Evolutionary conservation across 2,113 vertebrate genomes (phyloP), one percentile per base, ranked within the genome.

Genomic region (Nerophis ophidion): DNA sequence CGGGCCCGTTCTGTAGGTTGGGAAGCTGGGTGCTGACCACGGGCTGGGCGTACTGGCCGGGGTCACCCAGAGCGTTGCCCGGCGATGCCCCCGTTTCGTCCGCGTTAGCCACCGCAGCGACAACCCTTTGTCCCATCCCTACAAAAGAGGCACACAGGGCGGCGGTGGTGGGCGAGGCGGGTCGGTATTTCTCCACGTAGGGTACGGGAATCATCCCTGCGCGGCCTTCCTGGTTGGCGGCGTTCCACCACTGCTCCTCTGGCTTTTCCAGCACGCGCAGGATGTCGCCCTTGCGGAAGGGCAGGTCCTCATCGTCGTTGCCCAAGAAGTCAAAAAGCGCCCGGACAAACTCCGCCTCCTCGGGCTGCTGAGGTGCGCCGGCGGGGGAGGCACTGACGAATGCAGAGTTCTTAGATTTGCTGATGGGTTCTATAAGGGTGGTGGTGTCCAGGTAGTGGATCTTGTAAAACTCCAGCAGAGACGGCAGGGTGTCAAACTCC

Each of bases 401-500:
- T 35, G 89, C 90, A 1, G 87, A 66, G 81, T 95, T 91, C 82
- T 86, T 92, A 72, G 93, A 89, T 75, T 90, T 93, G 66, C 88
- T 90, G 73, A 97, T 88, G 5, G 97, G 97, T 65, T 99, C 96
- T 76, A 97, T 95, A 82, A 99, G 92, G 4, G 96, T 98, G 76
- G 97, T 99, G 86, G 95, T 99, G 92, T 99, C 97, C 92, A 99
- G 91, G 89, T 99, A 99, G 87, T 99, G 97, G 84, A 99, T 98
- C 91, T 98, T 99, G 84, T 99, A 99, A 88, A 99, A 99, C 90
- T 99, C 96, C 84, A 99, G 88, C 81, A 99, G 88, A 74, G 93
- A 88, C 10, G 94, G 91, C 77, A 99, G 89, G 16, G 93, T 93
- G 60, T 98, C 95, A 68, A 99, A 99, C 81, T 98, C 96, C 90